These are phyloP conservation scores for Dryobotodes eremita DNA, from an alignment of 2,888 invertebrate species.

Conservation along the genomic window DNA sequence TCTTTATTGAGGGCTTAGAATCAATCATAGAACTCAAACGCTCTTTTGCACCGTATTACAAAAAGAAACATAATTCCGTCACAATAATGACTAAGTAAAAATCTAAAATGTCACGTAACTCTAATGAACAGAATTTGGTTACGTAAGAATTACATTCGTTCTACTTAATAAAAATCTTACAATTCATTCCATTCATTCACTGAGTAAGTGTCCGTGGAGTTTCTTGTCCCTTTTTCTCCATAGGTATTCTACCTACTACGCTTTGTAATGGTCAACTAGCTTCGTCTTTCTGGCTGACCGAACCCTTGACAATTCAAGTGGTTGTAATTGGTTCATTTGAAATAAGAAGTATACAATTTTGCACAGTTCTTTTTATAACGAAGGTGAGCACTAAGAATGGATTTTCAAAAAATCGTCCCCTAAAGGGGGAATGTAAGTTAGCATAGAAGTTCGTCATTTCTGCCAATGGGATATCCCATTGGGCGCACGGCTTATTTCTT, in stretches of 20 bases:
- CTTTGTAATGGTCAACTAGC: too few species aligned
- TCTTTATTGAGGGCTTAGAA: conserved; percentile 67
- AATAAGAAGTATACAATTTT: neutral
- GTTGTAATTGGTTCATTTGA: too few species aligned
- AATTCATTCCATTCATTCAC: neutral
- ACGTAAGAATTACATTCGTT: too few species aligned
- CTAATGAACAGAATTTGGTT: conserved; percentile 7
- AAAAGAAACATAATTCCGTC: conserved; percentile 52
- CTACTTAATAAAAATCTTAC: too few species aligned
- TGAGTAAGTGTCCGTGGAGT: neutral
- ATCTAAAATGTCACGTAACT: conserved; percentile 36
- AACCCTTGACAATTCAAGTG: too few species aligned
- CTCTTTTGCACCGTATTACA: conserved; percentile 57
- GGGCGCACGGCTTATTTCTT: neutral
- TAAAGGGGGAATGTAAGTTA: neutral
- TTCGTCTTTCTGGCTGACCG: too few species aligned
- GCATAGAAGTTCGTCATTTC: neutral
- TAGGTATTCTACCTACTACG: too few species aligned
- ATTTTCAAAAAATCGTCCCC: neutral
- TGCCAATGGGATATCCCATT: neutral
- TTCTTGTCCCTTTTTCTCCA: too few species aligned
- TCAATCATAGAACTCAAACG: conserved; percentile 69
- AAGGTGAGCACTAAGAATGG: neutral
- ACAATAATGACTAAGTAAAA: conserved; percentile 43
- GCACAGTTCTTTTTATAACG: neutral